phyloP scores from a whole-genome alignment of 2,113 vertebrate genomes.

The Mormoops blainvillei region DNA sequence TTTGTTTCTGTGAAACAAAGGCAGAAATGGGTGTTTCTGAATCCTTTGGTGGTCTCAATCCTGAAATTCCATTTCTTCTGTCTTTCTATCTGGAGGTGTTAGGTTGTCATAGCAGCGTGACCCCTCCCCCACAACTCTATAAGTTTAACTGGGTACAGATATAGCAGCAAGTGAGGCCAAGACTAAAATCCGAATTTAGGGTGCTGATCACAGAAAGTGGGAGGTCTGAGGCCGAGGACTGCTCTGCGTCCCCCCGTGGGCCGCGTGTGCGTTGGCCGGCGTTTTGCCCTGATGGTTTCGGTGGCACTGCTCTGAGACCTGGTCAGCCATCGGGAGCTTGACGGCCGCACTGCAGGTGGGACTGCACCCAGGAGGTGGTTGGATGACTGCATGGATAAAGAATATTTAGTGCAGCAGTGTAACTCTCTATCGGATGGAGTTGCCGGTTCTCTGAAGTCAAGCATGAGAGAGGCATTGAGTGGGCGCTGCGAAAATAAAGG shows the following conservation, averaged over 20 bases:
- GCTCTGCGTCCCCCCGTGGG: neutral
- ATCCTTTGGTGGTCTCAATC: conserved; percentile 36
- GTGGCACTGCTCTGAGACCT: neutral
- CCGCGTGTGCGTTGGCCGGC: neutral
- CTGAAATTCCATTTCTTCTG: conserved; percentile 35
- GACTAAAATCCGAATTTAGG: conserved; percentile 69
- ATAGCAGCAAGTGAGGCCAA: conserved; percentile 66
- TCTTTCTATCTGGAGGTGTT: conserved; percentile 57
- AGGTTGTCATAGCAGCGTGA: conserved; percentile 46
- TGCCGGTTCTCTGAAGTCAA: neutral
- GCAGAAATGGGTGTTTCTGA: conserved; percentile 39
- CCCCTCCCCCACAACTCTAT: conserved; percentile 65
- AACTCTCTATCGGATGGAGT: neutral
- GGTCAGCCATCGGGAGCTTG: rapidly evolving
- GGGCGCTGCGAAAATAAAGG: neutral
- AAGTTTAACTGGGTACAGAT: conserved; percentile 72
- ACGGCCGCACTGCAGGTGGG: neutral
- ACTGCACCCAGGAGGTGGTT: neutral
- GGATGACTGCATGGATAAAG: neutral
- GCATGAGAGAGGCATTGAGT: neutral
- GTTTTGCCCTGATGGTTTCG: neutral
- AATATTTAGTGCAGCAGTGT: neutral
- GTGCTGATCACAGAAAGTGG: conserved; percentile 35
- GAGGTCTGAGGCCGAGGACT: neutral
- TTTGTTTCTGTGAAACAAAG: conserved; percentile 31